phyloP scores from a whole-genome alignment of 2,113 vertebrate genomes.

The Pogonocichla stellata region DNA sequence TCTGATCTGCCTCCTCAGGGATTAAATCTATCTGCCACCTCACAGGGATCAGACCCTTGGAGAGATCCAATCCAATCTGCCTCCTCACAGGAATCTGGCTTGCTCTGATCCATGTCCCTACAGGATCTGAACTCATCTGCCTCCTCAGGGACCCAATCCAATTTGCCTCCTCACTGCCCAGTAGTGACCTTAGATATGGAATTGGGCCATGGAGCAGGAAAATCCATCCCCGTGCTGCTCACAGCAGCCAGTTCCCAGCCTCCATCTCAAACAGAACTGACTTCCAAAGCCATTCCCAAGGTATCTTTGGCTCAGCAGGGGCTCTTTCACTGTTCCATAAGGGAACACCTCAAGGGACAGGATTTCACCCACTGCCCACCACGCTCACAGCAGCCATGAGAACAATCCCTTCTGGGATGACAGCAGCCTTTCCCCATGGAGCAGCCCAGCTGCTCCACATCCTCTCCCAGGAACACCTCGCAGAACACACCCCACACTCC shows the following conservation, averaged over 20 bases:
- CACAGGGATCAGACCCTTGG: background rate
- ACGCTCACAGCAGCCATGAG: rapidly evolving
- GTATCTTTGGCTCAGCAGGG: background rate
- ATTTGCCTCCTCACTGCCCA: background rate
- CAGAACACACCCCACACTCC: background rate
- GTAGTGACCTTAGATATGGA: rapidly evolving
- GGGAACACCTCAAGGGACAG: rapidly evolving
- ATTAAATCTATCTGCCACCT: background rate
- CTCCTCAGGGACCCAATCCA: background rate
- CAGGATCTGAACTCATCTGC: background rate
- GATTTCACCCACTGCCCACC: background rate
- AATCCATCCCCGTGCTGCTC: background rate
- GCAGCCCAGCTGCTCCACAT: background rate
- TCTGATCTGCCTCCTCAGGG: background rate
- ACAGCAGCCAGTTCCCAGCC: background rate
- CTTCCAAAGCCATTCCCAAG: background rate
- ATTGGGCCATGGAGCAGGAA: rapidly evolving
- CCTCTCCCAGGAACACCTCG: background rate
- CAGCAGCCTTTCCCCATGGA: background rate
- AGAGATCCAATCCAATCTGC: background rate
- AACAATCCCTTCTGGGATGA: background rate
- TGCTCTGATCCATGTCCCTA: background rate
- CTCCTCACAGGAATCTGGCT: background rate
- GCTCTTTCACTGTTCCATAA: background rate
- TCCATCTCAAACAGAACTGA: background rate